Conservation (phyloP, 2,888 invertebrate genomes). For the Sarcophaga subvicina region DNA sequence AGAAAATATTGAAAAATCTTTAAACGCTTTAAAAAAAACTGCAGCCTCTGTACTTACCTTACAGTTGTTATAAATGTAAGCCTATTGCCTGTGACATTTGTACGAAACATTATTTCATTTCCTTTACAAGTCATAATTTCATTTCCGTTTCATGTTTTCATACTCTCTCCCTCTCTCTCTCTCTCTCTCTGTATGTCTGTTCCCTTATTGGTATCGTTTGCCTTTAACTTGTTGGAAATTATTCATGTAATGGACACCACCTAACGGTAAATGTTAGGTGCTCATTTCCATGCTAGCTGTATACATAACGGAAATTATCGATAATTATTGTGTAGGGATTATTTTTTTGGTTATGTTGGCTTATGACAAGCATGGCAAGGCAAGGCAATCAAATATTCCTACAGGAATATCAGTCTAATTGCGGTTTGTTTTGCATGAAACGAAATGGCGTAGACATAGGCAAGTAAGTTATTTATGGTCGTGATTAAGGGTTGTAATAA, state of each 20-base stretch:
- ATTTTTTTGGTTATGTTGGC: neutral
- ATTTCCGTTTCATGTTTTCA: slow-evolving; percentile 57
- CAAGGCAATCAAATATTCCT: slow-evolving; percentile 28
- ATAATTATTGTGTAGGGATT: slow-evolving; percentile 56
- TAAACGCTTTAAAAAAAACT: neutral
- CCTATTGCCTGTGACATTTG: no score
- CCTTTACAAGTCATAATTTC: slow-evolving; percentile 41
- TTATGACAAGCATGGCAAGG: neutral
- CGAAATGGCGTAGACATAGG: neutral
- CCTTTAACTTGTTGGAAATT: slow-evolving; percentile 44
- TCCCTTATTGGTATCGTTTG: neutral
- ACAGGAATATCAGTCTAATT: slow-evolving; percentile 35
- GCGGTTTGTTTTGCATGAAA: slow-evolving; percentile 22
- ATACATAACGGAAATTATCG: slow-evolving; percentile 59
- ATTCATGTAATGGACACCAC: slow-evolving; percentile 63
- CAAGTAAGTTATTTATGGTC: neutral
- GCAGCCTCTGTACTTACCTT: neutral
- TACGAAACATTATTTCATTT: neutral
- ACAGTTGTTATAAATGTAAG: no score
- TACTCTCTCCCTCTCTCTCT: neutral
- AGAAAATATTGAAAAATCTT: neutral
- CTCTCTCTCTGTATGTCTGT: no score
- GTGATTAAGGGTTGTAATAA: no score
- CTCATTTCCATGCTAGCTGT: slow-evolving; percentile 41
- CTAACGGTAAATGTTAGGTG: slow-evolving; percentile 48